phyloP scores from a whole-genome alignment of 2,113 vertebrate genomes.

The Oophaga pumilio region DNA sequence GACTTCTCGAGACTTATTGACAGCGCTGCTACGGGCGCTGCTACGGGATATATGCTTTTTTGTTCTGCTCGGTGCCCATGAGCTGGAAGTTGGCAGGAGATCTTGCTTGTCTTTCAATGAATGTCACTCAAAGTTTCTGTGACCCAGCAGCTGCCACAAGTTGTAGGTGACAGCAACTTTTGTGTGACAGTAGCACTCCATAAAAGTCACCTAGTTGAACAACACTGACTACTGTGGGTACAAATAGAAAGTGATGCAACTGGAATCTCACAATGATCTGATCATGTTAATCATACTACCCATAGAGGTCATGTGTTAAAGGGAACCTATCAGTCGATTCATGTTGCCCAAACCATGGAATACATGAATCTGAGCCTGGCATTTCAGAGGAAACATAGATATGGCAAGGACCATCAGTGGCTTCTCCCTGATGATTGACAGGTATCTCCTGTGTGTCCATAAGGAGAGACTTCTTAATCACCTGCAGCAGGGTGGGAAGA shows the following conservation, averaged over 20 bases:
- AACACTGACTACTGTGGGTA: neutral
- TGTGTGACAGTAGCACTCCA: slow-evolving; percentile 6
- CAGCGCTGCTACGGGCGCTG: neutral
- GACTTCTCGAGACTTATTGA: neutral
- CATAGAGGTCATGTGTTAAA: neutral
- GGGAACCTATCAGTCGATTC: neutral
- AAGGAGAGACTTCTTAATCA: no score
- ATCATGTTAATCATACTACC: neutral
- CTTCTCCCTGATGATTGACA: no score
- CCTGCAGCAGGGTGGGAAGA: no score
- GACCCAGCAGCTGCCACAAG: neutral
- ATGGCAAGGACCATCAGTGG: no score
- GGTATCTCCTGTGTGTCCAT: no score
- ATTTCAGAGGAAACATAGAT: no score
- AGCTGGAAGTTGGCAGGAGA: neutral
- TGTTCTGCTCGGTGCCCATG: neutral
- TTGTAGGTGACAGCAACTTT: neutral
- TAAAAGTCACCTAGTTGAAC: neutral
- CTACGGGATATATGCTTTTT: neutral
- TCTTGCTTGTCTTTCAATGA: neutral
- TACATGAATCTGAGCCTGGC: no score
- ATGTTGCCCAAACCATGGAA: no score
- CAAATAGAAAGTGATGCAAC: neutral
- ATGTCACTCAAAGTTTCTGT: neutral
- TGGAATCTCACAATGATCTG: neutral